These are phyloP conservation scores for Cotesia chilonis DNA, from an alignment of 1,140 invertebrate species.

Conservation along the genomic window DNA sequence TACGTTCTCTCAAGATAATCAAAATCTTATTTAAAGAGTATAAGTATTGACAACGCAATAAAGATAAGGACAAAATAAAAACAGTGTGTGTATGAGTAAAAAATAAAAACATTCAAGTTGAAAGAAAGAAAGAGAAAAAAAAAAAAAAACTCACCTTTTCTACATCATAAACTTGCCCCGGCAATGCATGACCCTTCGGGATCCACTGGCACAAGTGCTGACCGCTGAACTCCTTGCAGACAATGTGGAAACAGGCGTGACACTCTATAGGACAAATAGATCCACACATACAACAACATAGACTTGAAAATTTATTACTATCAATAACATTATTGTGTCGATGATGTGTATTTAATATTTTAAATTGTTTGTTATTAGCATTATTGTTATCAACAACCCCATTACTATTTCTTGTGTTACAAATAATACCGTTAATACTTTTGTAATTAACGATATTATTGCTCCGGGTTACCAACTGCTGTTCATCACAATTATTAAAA, in stretches of 20 bases:
- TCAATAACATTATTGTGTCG: conserved; percentile 21
- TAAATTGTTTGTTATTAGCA: conserved; percentile 19
- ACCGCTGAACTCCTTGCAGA: conserved; percentile 68
- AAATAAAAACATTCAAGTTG: conserved; percentile 12
- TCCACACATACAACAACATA: conserved; percentile 72
- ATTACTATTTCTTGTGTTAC: conserved; percentile 12
- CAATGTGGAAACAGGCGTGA: conserved; percentile 73
- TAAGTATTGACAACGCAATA: background rate
- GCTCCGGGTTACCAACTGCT: conserved; percentile 14
- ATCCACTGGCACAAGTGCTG: conserved; percentile 69
- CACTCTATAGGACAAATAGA: conserved; percentile 72
- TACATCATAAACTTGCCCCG: conserved; percentile 65
- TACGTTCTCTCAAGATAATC: background rate
- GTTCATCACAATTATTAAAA: conserved; percentile 35
- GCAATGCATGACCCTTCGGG: conserved; percentile 64
- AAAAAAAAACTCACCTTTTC: conserved; percentile 65
- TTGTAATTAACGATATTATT: conserved; percentile 30
- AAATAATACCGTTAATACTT: conserved; percentile 33
- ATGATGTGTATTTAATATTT: conserved; percentile 10
- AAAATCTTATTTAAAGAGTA: background rate
- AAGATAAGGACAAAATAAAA: background rate
- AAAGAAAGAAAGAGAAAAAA: background rate
- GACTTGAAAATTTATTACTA: conserved; percentile 38
- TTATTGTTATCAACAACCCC: conserved; percentile 28
- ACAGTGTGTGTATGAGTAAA: background rate